phyloP scores from a whole-genome alignment of 2,797 vertebrate genomes.

The Miichthys miiuy region DNA sequence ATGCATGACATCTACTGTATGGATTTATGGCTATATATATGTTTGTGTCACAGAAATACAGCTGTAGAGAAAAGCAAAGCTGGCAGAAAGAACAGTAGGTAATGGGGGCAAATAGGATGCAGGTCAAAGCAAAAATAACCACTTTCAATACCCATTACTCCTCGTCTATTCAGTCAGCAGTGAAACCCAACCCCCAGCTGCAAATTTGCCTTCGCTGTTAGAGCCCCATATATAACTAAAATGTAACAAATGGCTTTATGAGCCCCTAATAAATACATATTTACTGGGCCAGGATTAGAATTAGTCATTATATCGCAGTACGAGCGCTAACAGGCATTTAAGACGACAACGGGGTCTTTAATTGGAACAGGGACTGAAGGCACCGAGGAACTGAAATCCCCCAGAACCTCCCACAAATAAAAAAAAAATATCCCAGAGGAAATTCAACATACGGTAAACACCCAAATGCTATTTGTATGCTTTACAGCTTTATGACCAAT shows the following conservation, averaged over 20 bases:
- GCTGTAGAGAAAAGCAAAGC: constrained; percentile 23
- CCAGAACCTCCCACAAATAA: constrained; percentile 47
- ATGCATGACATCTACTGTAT: not conserved
- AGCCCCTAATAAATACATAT: constrained; percentile 51
- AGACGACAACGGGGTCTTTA: constrained; percentile 51
- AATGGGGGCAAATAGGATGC: constrained; percentile 58
- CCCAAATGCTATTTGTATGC: constrained; percentile 49
- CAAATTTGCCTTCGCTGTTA: constrained; percentile 27
- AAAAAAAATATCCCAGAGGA: constrained; percentile 40
- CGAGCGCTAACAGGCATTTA: constrained; percentile 54
- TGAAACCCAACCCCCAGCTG: constrained; percentile 18
- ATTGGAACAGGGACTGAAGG: constrained; percentile 56
- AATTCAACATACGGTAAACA: constrained; percentile 50
- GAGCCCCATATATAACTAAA: constrained; percentile 16
- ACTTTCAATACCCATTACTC: constrained; percentile 44
- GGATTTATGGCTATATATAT: not conserved
- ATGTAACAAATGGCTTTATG: constrained; percentile 31
- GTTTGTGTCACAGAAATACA: constrained; percentile 16
- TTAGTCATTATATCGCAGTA: constrained; percentile 49
- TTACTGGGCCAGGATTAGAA: constrained; percentile 55
- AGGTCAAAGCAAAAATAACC: constrained; percentile 64
- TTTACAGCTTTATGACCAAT: constrained; percentile 41
- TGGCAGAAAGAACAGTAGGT: constrained; percentile 45
- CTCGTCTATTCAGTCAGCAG: constrained; percentile 31
- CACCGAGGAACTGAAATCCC: constrained; percentile 50